Evolutionary conservation across 37 sponge, comb jelly and placozoan species (phyloP).

Genomic region (Diacarnus erythraeanus): DNA sequence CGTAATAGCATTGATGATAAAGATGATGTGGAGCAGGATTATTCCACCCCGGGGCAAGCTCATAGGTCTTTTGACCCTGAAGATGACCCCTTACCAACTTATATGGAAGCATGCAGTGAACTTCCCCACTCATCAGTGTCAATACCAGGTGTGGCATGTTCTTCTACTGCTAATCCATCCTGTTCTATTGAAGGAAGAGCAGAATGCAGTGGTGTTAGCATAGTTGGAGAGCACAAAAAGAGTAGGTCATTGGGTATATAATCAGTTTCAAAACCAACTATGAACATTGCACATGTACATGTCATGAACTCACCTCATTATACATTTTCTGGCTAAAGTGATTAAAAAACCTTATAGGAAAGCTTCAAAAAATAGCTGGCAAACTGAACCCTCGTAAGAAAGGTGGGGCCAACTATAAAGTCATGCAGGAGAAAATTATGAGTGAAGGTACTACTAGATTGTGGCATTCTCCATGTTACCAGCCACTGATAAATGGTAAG

Average conservation of each 20-base stretch:
- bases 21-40: not conserved
- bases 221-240: not conserved
- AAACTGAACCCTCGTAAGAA: not conserved
- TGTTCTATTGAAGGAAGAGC: not conserved
- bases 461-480: not conserved
- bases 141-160: not conserved
- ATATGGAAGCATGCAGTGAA: constrained; percentile 21
- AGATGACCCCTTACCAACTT: constrained; percentile 20
- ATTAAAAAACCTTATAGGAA: too few species aligned
- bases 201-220: not conserved
- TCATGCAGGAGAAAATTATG: not conserved
- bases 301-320: too few species aligned
- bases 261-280: too few species aligned
- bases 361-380: not conserved
- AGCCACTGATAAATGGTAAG: not conserved
- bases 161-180: not conserved
- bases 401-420: not conserved
- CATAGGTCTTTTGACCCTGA: not conserved
- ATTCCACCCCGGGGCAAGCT: not conserved
- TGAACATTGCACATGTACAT: too few species aligned
- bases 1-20: not conserved
- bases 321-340: too few species aligned
- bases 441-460: not conserved
- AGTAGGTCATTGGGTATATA: too few species aligned
- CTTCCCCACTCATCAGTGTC: too few species aligned